phyloP scores from a whole-genome alignment of 2,113 vertebrate species.

The Elanus axillaris region DNA sequence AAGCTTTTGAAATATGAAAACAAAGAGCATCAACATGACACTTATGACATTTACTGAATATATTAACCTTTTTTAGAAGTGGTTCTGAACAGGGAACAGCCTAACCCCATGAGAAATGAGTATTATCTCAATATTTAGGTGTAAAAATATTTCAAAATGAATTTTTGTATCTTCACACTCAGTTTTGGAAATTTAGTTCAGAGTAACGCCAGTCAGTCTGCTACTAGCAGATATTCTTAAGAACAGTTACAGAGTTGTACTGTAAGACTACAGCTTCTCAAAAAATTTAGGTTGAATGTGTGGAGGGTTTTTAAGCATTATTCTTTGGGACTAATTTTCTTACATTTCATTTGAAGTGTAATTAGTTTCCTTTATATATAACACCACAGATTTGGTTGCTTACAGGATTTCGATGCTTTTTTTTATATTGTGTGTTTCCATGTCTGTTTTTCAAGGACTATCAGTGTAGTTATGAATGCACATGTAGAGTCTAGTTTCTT shows the following conservation, averaged over 20 bases:
- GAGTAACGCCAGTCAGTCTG: not conserved
- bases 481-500: accelerated
- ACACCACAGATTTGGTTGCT: not conserved
- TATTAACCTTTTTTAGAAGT: slow-evolving; percentile 11
- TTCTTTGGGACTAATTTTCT: not conserved
- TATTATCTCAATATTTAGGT: not conserved
- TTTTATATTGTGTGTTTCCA: not conserved
- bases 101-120: not conserved
- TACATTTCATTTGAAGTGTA: not conserved
- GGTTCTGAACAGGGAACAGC: not conserved
- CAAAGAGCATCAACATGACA: not conserved
- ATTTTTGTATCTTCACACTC: not conserved
- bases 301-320: not conserved
- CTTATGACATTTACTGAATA: not conserved
- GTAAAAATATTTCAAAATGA: not conserved
- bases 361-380: not conserved
- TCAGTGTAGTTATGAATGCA: not conserved
- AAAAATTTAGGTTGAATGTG: not conserved
- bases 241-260: not conserved
- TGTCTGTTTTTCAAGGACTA: not conserved
- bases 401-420: not conserved
- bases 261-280: accelerated
- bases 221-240: not conserved
- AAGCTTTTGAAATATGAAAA: slow-evolving; percentile 6
- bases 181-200: not conserved